Evolutionary conservation across 2,888 invertebrate species (phyloP).

Genomic region (Lissocephala sabroskyi): DNA sequence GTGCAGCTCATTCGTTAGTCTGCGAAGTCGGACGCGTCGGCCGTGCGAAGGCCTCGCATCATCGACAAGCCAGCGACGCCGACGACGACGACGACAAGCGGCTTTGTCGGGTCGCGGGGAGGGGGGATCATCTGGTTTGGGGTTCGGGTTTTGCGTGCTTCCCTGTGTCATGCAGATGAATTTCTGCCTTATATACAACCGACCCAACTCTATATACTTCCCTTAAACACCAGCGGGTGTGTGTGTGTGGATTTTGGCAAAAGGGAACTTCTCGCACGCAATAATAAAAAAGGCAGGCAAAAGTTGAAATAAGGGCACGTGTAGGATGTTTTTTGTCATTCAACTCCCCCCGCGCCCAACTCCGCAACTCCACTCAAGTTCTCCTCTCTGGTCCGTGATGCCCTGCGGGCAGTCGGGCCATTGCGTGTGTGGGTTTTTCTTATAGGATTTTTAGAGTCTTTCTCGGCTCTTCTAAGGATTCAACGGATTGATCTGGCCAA

Average conservation of each 20-base stretch:
- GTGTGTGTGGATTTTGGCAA: no score
- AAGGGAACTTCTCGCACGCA: no score
- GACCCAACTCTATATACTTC: conserved; percentile 1
- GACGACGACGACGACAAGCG: no score
- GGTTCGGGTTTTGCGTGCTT: not conserved
- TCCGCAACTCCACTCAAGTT: not conserved
- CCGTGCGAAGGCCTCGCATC: no score
- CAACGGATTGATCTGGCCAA: conserved; percentile 2
- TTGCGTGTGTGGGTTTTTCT: no score
- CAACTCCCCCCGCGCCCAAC: not conserved
- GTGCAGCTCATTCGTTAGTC: no score
- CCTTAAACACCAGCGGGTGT: no score
- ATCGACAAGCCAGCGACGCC: not conserved
- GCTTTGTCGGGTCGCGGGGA: no score
- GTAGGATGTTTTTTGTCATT: conserved; percentile 41
- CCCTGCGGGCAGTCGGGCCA: no score
- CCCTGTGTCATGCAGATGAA: conserved; percentile 1
- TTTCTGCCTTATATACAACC: conserved; percentile 10
- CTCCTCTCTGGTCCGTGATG: no score
- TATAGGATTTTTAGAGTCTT: conserved; percentile 42
- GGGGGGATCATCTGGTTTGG: no score
- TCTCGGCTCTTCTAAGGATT: not conserved
- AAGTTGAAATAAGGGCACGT: conserved; percentile 62
- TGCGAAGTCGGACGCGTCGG: no score
- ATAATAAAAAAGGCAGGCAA: conserved; percentile 25